Percentiles rank a stretch among this genome's conserved stretches.
These are phyloP conservation scores for Elmis aenea DNA, from an alignment of 2,888 invertebrate species.

Conservation along the genomic window DNA sequence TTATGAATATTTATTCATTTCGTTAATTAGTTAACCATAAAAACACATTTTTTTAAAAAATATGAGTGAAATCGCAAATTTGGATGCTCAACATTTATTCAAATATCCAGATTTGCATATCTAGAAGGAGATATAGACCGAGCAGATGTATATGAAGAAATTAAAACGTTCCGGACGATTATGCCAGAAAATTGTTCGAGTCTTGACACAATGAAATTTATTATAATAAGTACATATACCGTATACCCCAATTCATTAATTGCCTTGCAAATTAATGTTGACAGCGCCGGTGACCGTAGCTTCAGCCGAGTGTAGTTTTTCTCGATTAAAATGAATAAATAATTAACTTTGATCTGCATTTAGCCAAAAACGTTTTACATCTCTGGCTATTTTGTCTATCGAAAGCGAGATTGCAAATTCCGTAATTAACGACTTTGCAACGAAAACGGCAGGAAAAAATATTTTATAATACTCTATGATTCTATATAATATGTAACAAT, in stretches of 20 bases:
- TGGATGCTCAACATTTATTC: too few relatives aligned
- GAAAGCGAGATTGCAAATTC: too few relatives aligned
- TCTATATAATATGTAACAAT: too few relatives aligned
- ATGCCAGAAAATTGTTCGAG: slow-evolving; percentile 2
- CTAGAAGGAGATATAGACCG: not conserved
- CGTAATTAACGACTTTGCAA: too few relatives aligned
- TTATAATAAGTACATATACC: not conserved
- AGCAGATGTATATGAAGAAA: slow-evolving; percentile 2
- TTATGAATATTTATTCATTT: too few relatives aligned
- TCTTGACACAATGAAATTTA: slow-evolving; percentile 2
- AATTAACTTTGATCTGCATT: slow-evolving; percentile 1
- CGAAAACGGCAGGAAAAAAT: too few relatives aligned
- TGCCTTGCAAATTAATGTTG: slow-evolving; percentile 1
- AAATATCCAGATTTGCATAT: slow-evolving; percentile 1
- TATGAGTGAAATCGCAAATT: slow-evolving; percentile 2
- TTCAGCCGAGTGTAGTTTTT: slow-evolving; percentile 1
- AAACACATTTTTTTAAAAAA: too few relatives aligned
- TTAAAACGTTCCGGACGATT: slow-evolving; percentile 1
- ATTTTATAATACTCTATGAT: too few relatives aligned
- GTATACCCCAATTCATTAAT: slow-evolving; percentile 1
- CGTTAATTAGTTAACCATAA: too few relatives aligned
- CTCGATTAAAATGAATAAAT: slow-evolving; percentile 1
- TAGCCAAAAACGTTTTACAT: too few relatives aligned
- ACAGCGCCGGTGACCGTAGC: too few relatives aligned
- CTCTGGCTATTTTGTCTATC: too few relatives aligned